A percentile compares a stretch with the other conserved stretches of the same genome.
These are phyloP conservation scores for Turnix velox DNA, from an alignment of 2,113 vertebrate species.

Conservation along the genomic window DNA sequence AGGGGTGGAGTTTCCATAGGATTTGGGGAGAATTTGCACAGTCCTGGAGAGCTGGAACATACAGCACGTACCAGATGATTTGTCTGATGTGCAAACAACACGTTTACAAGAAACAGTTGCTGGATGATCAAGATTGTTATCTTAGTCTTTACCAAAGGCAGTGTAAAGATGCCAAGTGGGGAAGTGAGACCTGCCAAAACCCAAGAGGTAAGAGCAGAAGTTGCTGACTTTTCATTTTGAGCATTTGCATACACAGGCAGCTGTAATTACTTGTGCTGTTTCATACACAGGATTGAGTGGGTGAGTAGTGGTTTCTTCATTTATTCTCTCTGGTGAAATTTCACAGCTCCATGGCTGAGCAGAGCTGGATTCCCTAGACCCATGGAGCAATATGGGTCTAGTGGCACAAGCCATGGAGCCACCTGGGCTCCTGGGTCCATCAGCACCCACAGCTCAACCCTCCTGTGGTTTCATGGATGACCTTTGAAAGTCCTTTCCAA, in stretches of 20 bases:
- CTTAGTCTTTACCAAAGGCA: not conserved
- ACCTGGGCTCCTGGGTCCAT: rapidly evolving
- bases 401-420: not conserved
- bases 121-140: not conserved
- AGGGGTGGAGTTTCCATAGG: not conserved
- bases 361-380: not conserved
- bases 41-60: not conserved
- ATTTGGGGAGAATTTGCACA: not conserved
- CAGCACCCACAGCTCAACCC: not conserved
- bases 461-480: not conserved
- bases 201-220: not conserved
- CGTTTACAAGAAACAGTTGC: not conserved
- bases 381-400: rapidly evolving
- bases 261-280: not conserved
- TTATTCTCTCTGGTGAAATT: not conserved
- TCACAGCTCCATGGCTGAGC: not conserved
- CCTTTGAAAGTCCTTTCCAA: no score
- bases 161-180: not conserved
- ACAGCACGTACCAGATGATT: not conserved
- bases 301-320: not conserved
- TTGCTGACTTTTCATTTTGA: slow-evolving; percentile 23
- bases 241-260: not conserved
- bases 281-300: not conserved
- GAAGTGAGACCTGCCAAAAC: slow-evolving; percentile 18
- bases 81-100: not conserved